Evolutionary conservation across 1,140 invertebrate genomes (phyloP).

Genomic region (Aphaenogaster rudis): DNA sequence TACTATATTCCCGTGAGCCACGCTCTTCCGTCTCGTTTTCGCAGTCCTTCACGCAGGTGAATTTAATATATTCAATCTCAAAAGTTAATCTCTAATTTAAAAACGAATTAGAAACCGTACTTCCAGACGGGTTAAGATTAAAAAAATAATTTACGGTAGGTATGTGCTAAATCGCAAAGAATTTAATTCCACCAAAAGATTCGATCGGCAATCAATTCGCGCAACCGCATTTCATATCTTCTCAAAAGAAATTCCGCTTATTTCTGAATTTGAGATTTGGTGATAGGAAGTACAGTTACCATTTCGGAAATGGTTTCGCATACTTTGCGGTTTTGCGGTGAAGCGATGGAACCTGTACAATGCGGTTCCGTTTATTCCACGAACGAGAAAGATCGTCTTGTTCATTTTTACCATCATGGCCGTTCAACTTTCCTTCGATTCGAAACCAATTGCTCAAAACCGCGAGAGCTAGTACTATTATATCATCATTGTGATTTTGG

Average conservation of each 20-base stretch:
- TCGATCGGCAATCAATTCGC: background rate
- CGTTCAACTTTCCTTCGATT: slow-evolving; percentile 38
- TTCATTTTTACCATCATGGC: background rate
- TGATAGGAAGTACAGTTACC: slow-evolving; percentile 2
- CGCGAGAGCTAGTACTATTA: background rate
- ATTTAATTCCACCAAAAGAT: background rate
- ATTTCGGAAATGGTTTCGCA: slow-evolving; percentile 16
- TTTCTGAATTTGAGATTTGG: background rate
- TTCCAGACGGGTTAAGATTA: background rate
- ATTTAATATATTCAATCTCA: background rate
- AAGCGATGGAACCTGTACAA: background rate
- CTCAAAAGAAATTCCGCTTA: background rate
- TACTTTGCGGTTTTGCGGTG: slow-evolving; percentile 44
- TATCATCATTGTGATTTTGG: background rate
- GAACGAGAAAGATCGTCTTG: background rate
- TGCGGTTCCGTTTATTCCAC: slow-evolving; percentile 4
- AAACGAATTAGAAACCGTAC: background rate
- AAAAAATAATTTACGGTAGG: background rate
- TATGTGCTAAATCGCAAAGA: background rate
- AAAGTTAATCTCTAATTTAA: background rate
- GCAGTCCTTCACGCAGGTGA: background rate
- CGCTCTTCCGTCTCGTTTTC: background rate
- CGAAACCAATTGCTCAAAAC: slow-evolving; percentile 11
- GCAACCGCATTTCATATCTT: background rate
- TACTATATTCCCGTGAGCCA: slow-evolving; percentile 20